Conservation (phyloP, 2,888 invertebrate genomes). For the Tetragnatha montana region DNA sequence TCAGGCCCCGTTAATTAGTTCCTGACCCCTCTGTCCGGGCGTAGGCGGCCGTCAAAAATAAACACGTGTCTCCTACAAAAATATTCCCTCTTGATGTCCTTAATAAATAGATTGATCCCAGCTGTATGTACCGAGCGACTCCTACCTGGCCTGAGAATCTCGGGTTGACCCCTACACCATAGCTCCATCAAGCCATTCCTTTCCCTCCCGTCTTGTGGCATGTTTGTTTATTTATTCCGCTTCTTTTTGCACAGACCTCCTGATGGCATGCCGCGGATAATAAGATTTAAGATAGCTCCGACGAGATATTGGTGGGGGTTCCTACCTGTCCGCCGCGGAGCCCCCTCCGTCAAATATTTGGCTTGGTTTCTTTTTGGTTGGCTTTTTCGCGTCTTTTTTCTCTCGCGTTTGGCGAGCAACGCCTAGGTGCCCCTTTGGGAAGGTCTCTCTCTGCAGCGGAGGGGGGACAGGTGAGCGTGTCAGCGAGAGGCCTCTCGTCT, state of each 20-base stretch:
- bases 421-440: not conserved
- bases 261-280: constrained; percentile 49
- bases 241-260: constrained; percentile 17
- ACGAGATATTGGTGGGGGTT: constrained; percentile 8
- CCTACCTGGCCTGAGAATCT: constrained; percentile 5
- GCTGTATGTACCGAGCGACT: not conserved
- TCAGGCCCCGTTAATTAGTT: not conserved
- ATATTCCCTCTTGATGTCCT: not conserved
- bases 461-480: not conserved
- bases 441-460: not conserved
- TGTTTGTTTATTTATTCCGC: not conserved
- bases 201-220: not conserved
- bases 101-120: constrained; percentile 4
- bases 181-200: not conserved
- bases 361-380: constrained; percentile 34
- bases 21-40: not conserved
- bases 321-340: not conserved
- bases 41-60: not conserved
- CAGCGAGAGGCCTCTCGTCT: not conserved
- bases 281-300: constrained; percentile 28
- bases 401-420: constrained; percentile 11
- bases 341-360: constrained; percentile 34
- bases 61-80: not conserved
- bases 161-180: constrained; percentile 10
- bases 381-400: not conserved